Conservation (phyloP, 1,140 invertebrate species). For the Zaprionus gabonicus region DNA sequence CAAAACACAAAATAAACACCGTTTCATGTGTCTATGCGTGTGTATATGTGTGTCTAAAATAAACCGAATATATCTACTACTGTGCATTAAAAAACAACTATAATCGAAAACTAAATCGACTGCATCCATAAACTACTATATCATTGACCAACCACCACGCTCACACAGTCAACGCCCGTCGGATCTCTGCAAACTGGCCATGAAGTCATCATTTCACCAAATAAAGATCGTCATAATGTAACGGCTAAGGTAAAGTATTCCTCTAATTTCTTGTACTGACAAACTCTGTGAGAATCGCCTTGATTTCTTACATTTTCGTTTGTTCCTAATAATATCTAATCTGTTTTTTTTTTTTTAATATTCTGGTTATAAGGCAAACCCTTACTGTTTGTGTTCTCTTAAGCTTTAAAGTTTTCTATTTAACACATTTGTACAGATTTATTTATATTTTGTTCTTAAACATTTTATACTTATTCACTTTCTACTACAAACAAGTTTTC, state of each 20-base stretch:
- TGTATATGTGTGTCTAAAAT: conserved; percentile 66
- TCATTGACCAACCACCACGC: conserved; percentile 53
- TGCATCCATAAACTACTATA: conserved; percentile 56
- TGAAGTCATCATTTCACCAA: conserved; percentile 95
- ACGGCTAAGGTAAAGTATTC: conserved; percentile 90
- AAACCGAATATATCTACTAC: conserved; percentile 39
- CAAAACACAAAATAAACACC: conserved; percentile 38
- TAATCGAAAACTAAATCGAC: conserved; percentile 54
- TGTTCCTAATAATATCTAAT: conserved; percentile 20
- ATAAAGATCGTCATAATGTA: conserved; percentile 92
- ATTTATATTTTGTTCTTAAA: conserved; percentile 6
- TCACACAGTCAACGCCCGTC: conserved; percentile 92
- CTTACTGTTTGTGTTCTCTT: conserved; percentile 32
- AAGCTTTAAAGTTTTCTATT: conserved; percentile 35
- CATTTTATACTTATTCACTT: conserved; percentile 2
- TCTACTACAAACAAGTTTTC: too few species aligned
- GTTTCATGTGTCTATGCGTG: conserved; percentile 67
- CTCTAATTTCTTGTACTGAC: conserved; percentile 13
- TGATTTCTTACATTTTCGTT: conserved; percentile 42
- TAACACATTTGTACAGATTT: conserved; percentile 8
- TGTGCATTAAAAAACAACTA: conserved; percentile 54
- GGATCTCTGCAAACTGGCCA: conserved; percentile 95
- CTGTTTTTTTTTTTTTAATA: conserved; percentile 8
- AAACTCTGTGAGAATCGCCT: conserved; percentile 49
- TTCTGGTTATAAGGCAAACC: conserved; percentile 34